A percentile compares a stretch with the other conserved stretches of the same genome.
These are phyloP conservation scores for Capromys pilorides DNA, from an alignment of 2,797 vertebrate genomes.

Conservation along the genomic window DNA sequence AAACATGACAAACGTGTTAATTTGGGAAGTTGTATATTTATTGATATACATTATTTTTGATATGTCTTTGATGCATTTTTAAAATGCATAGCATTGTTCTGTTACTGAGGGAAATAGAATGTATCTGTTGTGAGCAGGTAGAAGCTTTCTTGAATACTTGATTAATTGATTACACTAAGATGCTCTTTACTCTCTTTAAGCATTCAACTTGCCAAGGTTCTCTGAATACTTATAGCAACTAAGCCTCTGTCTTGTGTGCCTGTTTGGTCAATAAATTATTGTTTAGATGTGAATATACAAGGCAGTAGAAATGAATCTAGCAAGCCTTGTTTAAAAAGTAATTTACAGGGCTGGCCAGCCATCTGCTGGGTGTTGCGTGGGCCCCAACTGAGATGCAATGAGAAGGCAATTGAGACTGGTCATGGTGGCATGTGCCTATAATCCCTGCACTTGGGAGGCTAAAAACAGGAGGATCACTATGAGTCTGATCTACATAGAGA, in stretches of 20 bases:
- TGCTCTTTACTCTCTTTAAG: not conserved
- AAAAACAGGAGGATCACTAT: no score
- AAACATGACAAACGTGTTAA: not conserved
- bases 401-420: no score
- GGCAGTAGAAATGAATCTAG: not conserved
- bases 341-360: no score
- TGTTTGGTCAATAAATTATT: not conserved
- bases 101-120: not conserved
- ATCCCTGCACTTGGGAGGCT: no score
- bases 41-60: not conserved
- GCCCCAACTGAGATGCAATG: no score
- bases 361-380: no score
- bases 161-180: not conserved
- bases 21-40: not conserved
- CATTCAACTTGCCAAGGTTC: not conserved
- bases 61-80: not conserved
- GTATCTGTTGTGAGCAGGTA: not conserved
- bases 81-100: not conserved
- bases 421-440: no score
- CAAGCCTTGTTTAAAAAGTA: not conserved
- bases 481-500: no score
- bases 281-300: not conserved
- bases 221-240: not conserved
- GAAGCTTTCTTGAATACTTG: not conserved
- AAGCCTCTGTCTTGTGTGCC: not conserved